These are phyloP conservation scores for Contarinia nasturtii DNA, from an alignment of 1,140 invertebrate species.

Conservation along the genomic window DNA sequence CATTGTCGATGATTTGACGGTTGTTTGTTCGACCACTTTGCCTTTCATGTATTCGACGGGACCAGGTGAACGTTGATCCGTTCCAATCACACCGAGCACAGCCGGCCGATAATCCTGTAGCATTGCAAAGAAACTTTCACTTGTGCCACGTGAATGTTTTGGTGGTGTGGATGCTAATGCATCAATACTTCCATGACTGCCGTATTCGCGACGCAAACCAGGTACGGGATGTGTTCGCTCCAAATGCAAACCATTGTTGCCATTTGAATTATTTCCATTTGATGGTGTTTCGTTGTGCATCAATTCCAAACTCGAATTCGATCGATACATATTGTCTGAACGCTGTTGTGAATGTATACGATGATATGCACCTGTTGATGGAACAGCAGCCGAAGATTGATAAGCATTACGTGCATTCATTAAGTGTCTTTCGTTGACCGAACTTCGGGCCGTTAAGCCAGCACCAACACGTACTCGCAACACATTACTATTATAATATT, in stretches of 20 bases:
- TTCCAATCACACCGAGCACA: slow-evolving; percentile 24
- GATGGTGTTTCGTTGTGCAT: slow-evolving; percentile 14
- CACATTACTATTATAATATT: slow-evolving; percentile 29
- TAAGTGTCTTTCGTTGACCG: slow-evolving; percentile 7
- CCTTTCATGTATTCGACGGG: slow-evolving; percentile 40
- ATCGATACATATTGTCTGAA: slow-evolving; percentile 31
- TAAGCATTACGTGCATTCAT: slow-evolving; percentile 9
- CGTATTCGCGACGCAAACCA: slow-evolving; percentile 33
- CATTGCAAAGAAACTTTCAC: slow-evolving; percentile 60
- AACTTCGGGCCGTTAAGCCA: slow-evolving; percentile 11
- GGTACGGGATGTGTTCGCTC: slow-evolving; percentile 15
- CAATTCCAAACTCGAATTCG: slow-evolving; percentile 39
- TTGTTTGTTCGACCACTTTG: slow-evolving; percentile 14
- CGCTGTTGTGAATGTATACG: slow-evolving; percentile 4
- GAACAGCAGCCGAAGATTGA: slow-evolving; percentile 10
- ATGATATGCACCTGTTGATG: slow-evolving; percentile 8
- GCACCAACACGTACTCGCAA: slow-evolving; percentile 24
- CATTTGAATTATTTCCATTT: slow-evolving; percentile 8
- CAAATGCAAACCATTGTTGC: slow-evolving; percentile 20
- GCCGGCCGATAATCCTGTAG: slow-evolving; percentile 49
- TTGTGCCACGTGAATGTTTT: slow-evolving; percentile 14
- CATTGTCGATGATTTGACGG: slow-evolving; percentile 26
- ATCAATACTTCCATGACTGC: slow-evolving; percentile 27
- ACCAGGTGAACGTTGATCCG: slow-evolving; percentile 41
- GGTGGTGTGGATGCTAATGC: not conserved